Evolutionary conservation across 1,140 invertebrate species (phyloP).

Genomic region (Pseudomyrmex cubaensis): DNA sequence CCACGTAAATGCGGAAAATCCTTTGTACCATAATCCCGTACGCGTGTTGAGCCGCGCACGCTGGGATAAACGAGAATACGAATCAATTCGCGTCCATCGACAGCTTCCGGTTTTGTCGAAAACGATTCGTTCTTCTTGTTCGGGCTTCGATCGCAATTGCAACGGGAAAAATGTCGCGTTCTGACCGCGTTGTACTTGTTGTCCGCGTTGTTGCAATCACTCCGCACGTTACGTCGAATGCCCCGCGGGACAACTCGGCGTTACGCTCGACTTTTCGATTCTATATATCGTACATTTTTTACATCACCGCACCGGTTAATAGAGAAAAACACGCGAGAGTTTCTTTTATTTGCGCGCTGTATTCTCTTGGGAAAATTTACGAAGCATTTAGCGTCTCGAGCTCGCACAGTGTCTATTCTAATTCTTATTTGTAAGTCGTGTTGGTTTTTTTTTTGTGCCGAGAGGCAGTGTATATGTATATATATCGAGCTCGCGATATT

Average conservation of each 20-base stretch:
- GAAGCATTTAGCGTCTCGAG: neutral
- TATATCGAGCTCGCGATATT: no score
- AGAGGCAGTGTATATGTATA: neutral
- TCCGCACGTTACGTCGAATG: conserved; percentile 1
- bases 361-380: neutral
- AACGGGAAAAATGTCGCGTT: conserved; percentile 57
- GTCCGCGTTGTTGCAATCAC: conserved; percentile 38
- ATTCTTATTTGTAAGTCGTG: neutral
- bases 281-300: neutral
- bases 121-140: conserved; percentile 66
- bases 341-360: neutral
- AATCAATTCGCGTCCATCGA: conserved; percentile 78
- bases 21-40: conserved; percentile 78
- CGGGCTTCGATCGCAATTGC: conserved; percentile 52
- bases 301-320: neutral
- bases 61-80: conserved; percentile 56
- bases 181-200: conserved; percentile 36
- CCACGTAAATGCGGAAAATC: conserved; percentile 77
- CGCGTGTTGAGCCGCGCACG: conserved; percentile 45
- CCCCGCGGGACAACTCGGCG: conserved; percentile 27
- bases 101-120: conserved; percentile 75
- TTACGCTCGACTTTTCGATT: conserved; percentile 21
- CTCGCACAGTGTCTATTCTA: neutral
- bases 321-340: neutral
- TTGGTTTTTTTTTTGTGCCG: neutral